A percentile compares a stretch with the other conserved stretches of the same genome.
Evolutionary conservation across 2,888 invertebrate genomes (phyloP).

Genomic region (Exocentrus adspersus): DNA sequence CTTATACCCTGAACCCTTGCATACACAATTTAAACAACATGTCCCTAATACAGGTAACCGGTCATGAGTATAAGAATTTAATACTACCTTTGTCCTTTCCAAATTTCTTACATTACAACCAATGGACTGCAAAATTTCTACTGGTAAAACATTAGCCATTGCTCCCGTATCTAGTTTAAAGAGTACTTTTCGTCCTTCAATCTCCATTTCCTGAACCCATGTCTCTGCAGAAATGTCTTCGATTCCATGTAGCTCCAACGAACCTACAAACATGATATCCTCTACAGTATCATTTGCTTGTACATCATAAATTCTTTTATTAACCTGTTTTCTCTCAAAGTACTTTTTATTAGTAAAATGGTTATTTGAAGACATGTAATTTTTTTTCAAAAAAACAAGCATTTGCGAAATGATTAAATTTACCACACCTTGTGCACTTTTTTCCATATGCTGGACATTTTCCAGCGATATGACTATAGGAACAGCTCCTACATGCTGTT

Average conservation of each 20-base stretch:
- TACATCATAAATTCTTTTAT: not conserved
- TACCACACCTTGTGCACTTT: conserved; percentile 26
- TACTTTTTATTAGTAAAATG: not conserved
- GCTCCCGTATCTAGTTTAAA: conserved; percentile 14
- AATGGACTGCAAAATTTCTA: not conserved
- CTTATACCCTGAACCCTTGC: conserved; percentile 12
- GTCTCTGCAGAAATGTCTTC: conserved; percentile 1
- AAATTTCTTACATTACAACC: not conserved
- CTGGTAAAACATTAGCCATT: conserved; percentile 14
- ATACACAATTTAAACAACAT: conserved; percentile 25
- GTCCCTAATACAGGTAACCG: conserved; percentile 23
- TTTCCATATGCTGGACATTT: conserved; percentile 29
- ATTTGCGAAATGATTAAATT: conserved; percentile 24
- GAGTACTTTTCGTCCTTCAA: not conserved
- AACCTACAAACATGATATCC: not conserved
- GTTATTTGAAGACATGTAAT: not conserved
- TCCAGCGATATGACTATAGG: conserved; percentile 17
- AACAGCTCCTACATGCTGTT: conserved; percentile 26
- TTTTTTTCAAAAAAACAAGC: too few species aligned
- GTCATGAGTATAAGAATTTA: conserved; percentile 30
- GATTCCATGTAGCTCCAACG: not conserved
- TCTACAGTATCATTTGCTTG: not conserved
- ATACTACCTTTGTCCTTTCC: conserved; percentile 20
- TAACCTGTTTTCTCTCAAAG: not conserved
- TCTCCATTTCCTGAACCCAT: conserved; percentile 11